phyloP scores from a whole-genome alignment of 2,797 vertebrate genomes.

The Atherinosoma microstoma region DNA sequence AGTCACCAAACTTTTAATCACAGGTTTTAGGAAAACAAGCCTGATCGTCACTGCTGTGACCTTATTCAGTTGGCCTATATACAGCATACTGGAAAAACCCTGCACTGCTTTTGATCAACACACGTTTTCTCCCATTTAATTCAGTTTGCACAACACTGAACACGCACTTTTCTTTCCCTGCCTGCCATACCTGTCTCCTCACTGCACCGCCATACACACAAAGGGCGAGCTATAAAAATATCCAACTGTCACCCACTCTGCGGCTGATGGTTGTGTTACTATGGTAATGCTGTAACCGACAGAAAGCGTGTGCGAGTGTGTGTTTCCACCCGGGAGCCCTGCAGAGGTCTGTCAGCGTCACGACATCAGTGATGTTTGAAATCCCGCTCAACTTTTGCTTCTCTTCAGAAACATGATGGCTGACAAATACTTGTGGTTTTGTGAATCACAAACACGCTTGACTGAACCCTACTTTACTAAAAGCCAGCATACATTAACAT shows the following conservation, averaged over 20 bases:
- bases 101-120: background rate
- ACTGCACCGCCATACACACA: slow-evolving; percentile 34
- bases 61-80: slow-evolving; percentile 45
- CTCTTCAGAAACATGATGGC: background rate
- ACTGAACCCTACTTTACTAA: background rate
- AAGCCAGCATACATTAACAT: background rate
- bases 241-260: slow-evolving; percentile 68
- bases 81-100: slow-evolving; percentile 1
- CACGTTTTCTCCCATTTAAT: slow-evolving; percentile 18
- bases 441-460: background rate
- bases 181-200: slow-evolving; percentile 36
- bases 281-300: slow-evolving; percentile 73
- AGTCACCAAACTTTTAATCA: slow-evolving; percentile 21
- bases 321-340: slow-evolving; percentile 38
- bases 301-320: slow-evolving; percentile 26
- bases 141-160: slow-evolving; percentile 1
- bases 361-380: slow-evolving; percentile 18
- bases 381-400: slow-evolving; percentile 6
- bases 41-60: slow-evolving; percentile 21
- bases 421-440: background rate
- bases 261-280: slow-evolving; percentile 67
- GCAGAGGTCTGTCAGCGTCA: slow-evolving; percentile 65
- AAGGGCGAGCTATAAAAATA: slow-evolving; percentile 73
- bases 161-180: slow-evolving; percentile 17
- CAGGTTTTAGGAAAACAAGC: slow-evolving; percentile 8